These are phyloP conservation scores for Fringilla coelebs DNA, from an alignment of 2,797 vertebrate species.

Conservation along the genomic window DNA sequence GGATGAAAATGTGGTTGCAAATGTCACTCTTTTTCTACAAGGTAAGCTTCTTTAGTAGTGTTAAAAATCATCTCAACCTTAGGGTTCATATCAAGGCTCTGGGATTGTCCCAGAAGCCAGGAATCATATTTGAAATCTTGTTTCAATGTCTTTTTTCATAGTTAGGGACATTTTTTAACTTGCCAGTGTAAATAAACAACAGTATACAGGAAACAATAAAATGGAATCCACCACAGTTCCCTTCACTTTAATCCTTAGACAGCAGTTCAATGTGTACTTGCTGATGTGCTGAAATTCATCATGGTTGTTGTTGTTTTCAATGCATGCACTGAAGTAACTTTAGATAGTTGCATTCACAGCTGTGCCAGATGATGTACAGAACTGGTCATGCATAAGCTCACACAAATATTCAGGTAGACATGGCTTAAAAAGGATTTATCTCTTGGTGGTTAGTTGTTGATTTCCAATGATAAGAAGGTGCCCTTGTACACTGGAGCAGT, in stretches of 20 bases:
- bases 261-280: neutral
- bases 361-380: neutral
- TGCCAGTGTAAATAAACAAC: neutral
- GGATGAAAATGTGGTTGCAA: neutral
- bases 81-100: neutral
- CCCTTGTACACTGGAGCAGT: neutral
- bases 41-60: neutral
- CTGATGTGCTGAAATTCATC: fast-evolving
- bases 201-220: neutral
- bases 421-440: neutral
- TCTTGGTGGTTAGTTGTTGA: neutral
- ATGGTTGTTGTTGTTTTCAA: neutral
- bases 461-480: neutral
- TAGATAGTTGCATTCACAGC: neutral
- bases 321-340: neutral
- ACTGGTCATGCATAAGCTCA: neutral
- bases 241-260: neutral
- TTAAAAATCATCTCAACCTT: neutral
- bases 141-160: neutral
- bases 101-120: neutral
- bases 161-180: neutral
- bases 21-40: neutral
- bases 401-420: neutral
- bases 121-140: neutral
- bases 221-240: neutral